Percentiles rank a stretch among this genome's conserved stretches.
phyloP scores from a whole-genome alignment of 2,888 invertebrate species.

The Campoletis raptor region DNA sequence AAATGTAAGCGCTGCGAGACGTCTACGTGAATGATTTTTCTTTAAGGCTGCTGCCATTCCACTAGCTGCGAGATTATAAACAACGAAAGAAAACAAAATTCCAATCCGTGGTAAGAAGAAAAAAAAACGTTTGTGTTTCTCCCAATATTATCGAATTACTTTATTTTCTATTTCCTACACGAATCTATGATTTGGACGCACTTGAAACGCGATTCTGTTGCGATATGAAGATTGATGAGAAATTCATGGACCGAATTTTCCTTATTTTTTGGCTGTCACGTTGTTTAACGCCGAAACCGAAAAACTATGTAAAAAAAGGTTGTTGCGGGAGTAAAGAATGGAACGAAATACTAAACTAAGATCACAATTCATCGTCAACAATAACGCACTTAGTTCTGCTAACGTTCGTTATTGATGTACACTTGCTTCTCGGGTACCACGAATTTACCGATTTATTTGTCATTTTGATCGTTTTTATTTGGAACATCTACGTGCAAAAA shows the following conservation, averaged over 20 bases:
- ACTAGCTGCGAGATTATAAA: constrained; percentile 49
- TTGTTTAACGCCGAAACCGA: neutral
- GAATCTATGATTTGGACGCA: neutral
- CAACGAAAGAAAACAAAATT: constrained; percentile 38
- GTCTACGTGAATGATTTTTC: constrained; percentile 90
- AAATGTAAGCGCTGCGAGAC: constrained; percentile 97
- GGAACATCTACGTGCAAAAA: neutral
- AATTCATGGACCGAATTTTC: neutral
- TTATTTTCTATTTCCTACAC: neutral
- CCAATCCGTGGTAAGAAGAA: neutral
- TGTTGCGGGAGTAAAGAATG: constrained; percentile 51
- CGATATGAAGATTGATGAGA: constrained; percentile 10
- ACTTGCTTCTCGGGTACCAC: constrained; percentile 72
- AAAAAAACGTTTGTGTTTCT: neutral
- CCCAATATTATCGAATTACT: constrained; percentile 7
- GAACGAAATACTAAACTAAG: constrained; percentile 72
- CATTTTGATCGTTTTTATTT: constrained; percentile 51
- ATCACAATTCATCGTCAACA: constrained; percentile 82
- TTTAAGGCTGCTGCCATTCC: constrained; percentile 86
- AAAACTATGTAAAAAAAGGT: neutral
- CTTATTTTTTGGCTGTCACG: constrained; percentile 1
- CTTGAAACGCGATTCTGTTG: neutral
- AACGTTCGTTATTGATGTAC: constrained; percentile 73
- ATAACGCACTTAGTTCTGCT: constrained; percentile 80
- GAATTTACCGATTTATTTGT: constrained; percentile 43